phyloP scores from a whole-genome alignment of 2,797 vertebrate species.

The Fistularia tabacaria region DNA sequence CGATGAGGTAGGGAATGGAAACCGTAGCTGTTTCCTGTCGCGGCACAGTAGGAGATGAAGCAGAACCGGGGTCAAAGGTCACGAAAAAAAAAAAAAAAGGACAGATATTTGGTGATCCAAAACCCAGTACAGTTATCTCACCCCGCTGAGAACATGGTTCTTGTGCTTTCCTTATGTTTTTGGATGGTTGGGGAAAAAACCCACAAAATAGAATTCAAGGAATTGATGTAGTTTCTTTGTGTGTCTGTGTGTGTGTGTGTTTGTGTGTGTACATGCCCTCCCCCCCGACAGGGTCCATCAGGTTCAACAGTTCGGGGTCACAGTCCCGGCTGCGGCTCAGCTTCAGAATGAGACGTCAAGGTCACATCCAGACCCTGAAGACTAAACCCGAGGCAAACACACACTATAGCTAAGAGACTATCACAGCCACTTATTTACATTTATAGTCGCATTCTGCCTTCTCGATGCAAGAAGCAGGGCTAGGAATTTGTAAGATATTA shows the following conservation, averaged over 20 bases:
- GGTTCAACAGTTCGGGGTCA: conserved; percentile 64
- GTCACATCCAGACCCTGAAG: conserved; percentile 70
- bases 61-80: no score
- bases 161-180: no score
- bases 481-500: no score
- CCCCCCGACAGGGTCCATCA: conserved; percentile 67
- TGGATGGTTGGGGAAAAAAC: no score
- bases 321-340: conserved; percentile 71
- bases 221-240: not conserved
- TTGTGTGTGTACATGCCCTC: conserved; percentile 8
- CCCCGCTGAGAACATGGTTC: no score
- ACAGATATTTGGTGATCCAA: no score
- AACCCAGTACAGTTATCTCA: no score
- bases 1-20: no score
- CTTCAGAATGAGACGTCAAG: conserved; percentile 63
- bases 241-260: conserved; percentile 3
- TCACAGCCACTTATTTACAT: not conserved
- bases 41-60: no score
- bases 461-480: no score
- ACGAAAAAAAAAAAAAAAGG: no score
- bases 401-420: conserved; percentile 18
- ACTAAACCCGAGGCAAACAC: conserved; percentile 52
- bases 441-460: not conserved
- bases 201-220: not conserved
- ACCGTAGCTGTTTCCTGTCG: no score